Conservation (phyloP, 2,113 vertebrate species). For the Callipepla californica region DNA sequence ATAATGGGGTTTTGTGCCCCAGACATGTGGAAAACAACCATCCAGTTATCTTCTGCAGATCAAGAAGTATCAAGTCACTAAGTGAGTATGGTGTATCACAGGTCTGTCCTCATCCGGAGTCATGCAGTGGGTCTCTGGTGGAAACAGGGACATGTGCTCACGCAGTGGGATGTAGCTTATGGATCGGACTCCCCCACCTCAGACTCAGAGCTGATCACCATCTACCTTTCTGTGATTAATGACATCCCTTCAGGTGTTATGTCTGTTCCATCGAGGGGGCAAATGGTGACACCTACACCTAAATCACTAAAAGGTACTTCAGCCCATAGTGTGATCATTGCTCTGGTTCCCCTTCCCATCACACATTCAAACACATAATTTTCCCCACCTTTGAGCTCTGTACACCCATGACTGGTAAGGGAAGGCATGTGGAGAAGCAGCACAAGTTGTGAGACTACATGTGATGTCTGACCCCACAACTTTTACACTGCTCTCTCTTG, state of each 20-base stretch:
- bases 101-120: neutral
- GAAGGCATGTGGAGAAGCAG: neutral
- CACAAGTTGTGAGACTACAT: fast-evolving
- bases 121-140: too few species aligned
- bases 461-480: neutral
- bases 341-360: neutral
- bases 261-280: neutral
- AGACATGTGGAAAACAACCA: too few species aligned
- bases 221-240: neutral
- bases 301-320: neutral
- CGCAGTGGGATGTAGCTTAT: too few species aligned
- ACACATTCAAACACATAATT: neutral
- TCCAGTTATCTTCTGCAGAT: neutral
- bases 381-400: neutral
- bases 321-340: neutral
- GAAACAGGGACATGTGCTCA: too few species aligned
- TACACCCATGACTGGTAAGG: neutral
- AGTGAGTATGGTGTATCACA: neutral
- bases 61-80: too few species aligned
- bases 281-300: neutral
- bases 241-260: neutral
- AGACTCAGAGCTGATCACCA: neutral
- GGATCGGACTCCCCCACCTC: neutral
- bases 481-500: neutral
- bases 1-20: neutral